Percentiles rank a stretch among this genome's conserved stretches.
Conservation (phyloP, 2,797 vertebrate species). For the Spinibarbus caldwelli region DNA sequence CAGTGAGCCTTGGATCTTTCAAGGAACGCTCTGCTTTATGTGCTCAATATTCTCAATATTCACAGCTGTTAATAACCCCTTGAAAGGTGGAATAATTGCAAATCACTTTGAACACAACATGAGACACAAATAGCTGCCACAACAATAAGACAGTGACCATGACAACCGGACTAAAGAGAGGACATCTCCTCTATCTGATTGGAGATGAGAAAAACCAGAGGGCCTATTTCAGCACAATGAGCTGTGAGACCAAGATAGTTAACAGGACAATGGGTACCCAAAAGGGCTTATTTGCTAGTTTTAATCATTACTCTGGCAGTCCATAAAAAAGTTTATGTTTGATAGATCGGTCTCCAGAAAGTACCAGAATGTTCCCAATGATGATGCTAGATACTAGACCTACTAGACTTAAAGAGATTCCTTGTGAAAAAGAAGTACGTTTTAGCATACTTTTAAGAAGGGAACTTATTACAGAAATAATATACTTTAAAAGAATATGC, state of each 20-base stretch:
- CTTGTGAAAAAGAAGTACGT: neutral
- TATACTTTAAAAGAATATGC: neutral
- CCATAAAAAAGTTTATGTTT: neutral
- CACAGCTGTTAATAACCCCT: constrained; percentile 47
- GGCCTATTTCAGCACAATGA: constrained; percentile 20
- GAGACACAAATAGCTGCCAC: constrained; percentile 51
- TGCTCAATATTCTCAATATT: constrained; percentile 35
- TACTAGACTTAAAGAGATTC: neutral
- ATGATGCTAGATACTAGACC: neutral
- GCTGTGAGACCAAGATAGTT: constrained; percentile 21
- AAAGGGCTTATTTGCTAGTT: neutral
- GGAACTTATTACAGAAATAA: neutral
- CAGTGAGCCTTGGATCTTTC: neutral
- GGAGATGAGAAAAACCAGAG: constrained; percentile 37
- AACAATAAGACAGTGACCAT: constrained; percentile 56
- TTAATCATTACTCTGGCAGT: constrained; percentile 11
- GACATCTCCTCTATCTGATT: constrained; percentile 48
- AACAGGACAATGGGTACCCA: constrained; percentile 12
- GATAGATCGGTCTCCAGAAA: neutral
- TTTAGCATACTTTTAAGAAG: neutral
- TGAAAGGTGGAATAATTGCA: constrained; percentile 53
- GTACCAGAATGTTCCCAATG: neutral
- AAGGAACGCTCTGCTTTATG: neutral
- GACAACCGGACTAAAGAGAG: constrained; percentile 51
- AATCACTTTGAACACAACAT: constrained; percentile 53